Conservation (phyloP, 2,888 invertebrate genomes). For the Euspilapteryx auroguttella region DNA sequence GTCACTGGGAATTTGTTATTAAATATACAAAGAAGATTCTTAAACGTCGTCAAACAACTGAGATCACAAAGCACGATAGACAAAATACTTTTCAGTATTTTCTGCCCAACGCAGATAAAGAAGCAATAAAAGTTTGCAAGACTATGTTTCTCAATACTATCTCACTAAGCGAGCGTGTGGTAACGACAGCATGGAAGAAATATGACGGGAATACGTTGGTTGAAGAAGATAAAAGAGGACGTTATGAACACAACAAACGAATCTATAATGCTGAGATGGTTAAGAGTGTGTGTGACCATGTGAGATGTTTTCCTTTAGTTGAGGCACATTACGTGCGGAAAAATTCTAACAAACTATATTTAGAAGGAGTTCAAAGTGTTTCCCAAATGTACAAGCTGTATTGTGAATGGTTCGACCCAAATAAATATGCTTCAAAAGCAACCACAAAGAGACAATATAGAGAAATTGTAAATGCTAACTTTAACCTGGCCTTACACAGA, state of each 20-base stretch:
- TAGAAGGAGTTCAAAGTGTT: conserved; percentile 5
- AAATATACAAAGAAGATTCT: conserved; percentile 6
- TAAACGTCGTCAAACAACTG: conserved; percentile 8
- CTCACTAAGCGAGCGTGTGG: conserved; percentile 7
- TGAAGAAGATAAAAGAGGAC: conserved; percentile 2
- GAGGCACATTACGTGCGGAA: conserved; percentile 9
- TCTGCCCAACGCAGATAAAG: conserved; percentile 5
- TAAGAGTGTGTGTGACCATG: conserved; percentile 9
- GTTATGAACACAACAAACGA: conserved; percentile 2
- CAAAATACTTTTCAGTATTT: conserved; percentile 7
- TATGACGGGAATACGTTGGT: conserved; percentile 3
- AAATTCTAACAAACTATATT: conserved; percentile 7
- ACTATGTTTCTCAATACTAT: conserved; percentile 10
- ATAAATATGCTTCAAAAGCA: conserved; percentile 2
- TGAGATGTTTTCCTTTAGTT: conserved; percentile 6
- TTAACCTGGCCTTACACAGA: conserved; percentile 9
- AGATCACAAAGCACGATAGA: conserved; percentile 6
- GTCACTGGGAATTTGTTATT: conserved; percentile 8
- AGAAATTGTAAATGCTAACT: conserved; percentile 8
- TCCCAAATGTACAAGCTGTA: conserved; percentile 4
- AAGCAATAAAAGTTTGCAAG: conserved; percentile 7
- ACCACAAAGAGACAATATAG: conserved; percentile 5
- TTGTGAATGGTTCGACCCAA: conserved; percentile 3
- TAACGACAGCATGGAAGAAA: conserved; percentile 5
- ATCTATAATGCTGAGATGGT: conserved; percentile 4